These are phyloP conservation scores for Salvator merianae DNA, from an alignment of 2,113 vertebrate species.

Conservation along the genomic window DNA sequence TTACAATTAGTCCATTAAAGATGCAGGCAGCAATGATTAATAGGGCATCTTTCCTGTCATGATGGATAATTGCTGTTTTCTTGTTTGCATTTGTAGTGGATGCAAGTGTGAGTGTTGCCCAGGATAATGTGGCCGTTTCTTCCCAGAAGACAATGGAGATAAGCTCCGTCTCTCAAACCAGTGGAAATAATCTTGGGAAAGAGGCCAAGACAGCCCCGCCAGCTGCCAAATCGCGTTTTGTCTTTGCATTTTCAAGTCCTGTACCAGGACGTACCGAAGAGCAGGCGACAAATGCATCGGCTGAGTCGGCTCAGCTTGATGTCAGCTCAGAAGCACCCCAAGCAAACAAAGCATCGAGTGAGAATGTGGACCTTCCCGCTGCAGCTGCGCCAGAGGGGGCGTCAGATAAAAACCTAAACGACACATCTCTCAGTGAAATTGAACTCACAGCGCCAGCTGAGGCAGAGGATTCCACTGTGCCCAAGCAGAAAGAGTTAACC, in stretches of 20 bases:
- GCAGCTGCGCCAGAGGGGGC: conserved; percentile 39
- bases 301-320: conserved; percentile 26
- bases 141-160: conserved; percentile 57
- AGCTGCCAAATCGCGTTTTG: conserved; percentile 69
- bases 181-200: conserved; percentile 65
- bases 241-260: conserved; percentile 69
- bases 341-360: conserved; percentile 61
- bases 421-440: not conserved
- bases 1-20: conserved; percentile 32
- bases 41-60: conserved; percentile 43
- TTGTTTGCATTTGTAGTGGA: conserved; percentile 77
- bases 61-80: conserved; percentile 56
- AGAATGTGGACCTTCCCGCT: not conserved
- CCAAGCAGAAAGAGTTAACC: conserved; percentile 54
- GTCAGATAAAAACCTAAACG: conserved; percentile 38
- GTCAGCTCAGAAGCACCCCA: conserved; percentile 41
- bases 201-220: conserved; percentile 59
- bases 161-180: conserved; percentile 31
- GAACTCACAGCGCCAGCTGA: not conserved
- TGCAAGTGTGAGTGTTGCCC: conserved; percentile 49
- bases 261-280: conserved; percentile 74
- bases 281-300: conserved; percentile 51
- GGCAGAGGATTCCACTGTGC: not conserved
- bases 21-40: conserved; percentile 15
- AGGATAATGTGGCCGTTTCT: conserved; percentile 67